phyloP scores from a whole-genome alignment of 2,888 invertebrate species.

The Tromatobia lineatoria region DNA sequence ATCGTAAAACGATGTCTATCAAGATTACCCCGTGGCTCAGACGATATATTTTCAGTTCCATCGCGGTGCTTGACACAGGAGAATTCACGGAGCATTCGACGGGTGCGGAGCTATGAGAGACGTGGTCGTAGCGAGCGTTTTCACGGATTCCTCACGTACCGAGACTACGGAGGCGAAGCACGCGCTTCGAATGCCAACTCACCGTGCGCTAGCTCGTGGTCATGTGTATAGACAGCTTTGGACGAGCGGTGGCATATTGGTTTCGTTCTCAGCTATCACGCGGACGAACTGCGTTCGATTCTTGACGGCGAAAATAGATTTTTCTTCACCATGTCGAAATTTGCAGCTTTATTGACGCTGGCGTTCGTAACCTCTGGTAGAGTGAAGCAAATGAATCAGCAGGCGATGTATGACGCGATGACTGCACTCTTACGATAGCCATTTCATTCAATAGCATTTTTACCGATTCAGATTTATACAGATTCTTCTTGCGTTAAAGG shows the following conservation, averaged over 20 bases:
- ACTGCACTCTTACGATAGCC: too few relatives aligned
- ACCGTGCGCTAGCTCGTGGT: neutral
- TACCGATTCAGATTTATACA: too few relatives aligned
- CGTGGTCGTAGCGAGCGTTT: neutral
- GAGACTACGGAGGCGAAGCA: conserved; percentile 1
- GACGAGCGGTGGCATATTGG: neutral
- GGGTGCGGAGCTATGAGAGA: neutral
- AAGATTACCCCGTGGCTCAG: neutral
- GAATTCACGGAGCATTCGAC: neutral
- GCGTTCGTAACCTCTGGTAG: too few relatives aligned
- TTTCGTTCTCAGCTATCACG: neutral
- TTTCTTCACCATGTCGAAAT: neutral
- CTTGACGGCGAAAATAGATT: neutral
- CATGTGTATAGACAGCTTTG: conserved; percentile 4
- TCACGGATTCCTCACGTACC: conserved; percentile 46
- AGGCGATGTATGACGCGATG: too few relatives aligned
- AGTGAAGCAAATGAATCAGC: too few relatives aligned
- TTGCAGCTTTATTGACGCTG: too few relatives aligned
- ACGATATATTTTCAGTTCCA: neutral
- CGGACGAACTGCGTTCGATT: neutral
- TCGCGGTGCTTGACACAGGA: neutral
- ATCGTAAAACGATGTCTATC: neutral
- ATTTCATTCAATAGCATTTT: too few relatives aligned
- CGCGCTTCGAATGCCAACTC: neutral
- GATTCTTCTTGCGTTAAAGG: too few relatives aligned